Percentiles rank a stretch among this genome's conserved stretches.
phyloP scores from a whole-genome alignment of 2,888 invertebrate species.

The Lymantria dispar region DNA sequence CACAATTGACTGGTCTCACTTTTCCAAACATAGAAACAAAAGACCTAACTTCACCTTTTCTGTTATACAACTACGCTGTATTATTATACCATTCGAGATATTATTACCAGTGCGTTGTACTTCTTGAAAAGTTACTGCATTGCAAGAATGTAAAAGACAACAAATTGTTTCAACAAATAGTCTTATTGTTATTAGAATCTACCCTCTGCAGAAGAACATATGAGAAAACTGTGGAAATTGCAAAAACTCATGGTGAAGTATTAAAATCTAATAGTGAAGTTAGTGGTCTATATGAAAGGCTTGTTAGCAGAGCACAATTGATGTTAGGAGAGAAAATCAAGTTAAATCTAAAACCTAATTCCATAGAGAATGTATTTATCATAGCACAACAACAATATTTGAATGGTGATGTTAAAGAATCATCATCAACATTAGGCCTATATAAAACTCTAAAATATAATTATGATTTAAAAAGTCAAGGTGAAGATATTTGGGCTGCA shows the following conservation, averaged over 20 bases:
- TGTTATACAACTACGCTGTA: conserved; percentile 91
- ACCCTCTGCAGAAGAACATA: conserved; percentile 70
- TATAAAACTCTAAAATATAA: conserved; percentile 63
- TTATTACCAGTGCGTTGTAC: conserved; percentile 84
- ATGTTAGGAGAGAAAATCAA: conserved; percentile 57
- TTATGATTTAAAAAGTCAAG: conserved; percentile 67
- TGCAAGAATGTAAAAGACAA: conserved; percentile 63
- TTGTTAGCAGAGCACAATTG: conserved; percentile 66
- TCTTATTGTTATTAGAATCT: conserved; percentile 66
- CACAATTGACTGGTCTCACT: conserved; percentile 81
- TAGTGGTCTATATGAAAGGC: conserved; percentile 61
- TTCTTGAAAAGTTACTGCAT: conserved; percentile 65
- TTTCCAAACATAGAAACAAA: conserved; percentile 69
- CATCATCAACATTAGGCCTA: conserved; percentile 61
- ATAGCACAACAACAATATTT: conserved; percentile 71
- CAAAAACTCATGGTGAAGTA: conserved; percentile 60
- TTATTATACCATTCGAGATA: conserved; percentile 89
- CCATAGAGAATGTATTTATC: conserved; percentile 72
- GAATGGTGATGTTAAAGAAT: conserved; percentile 68
- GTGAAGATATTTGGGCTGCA: conserved; percentile 78
- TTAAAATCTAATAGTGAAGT: conserved; percentile 58
- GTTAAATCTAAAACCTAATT: conserved; percentile 58
- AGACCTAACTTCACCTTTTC: conserved; percentile 58
- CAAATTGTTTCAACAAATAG: conserved; percentile 59
- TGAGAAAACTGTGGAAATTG: conserved; percentile 66